A percentile compares a stretch with the other conserved stretches of the same genome.
phyloP scores from a whole-genome alignment of 2,113 vertebrate genomes.

The Chunga burmeisteri region DNA sequence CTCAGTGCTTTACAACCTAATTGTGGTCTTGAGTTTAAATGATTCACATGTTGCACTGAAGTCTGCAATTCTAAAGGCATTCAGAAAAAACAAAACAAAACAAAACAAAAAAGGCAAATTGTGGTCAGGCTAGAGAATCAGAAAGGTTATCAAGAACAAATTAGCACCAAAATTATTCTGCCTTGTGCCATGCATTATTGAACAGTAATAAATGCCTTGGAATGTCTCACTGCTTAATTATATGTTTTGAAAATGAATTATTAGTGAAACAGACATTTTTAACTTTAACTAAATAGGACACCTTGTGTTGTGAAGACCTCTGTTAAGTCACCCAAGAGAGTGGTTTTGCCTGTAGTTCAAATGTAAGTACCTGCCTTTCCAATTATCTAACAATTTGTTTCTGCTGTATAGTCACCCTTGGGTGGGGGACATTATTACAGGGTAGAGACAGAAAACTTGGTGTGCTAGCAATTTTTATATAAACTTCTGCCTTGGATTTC shows the following conservation, averaged over 20 bases:
- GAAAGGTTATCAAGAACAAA: not conserved
- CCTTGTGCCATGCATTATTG: not conserved
- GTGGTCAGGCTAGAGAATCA: not conserved
- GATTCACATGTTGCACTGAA: not conserved
- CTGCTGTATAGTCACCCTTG: not conserved
- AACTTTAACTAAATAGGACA: not conserved
- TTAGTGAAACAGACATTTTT: not conserved
- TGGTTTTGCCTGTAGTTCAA: not conserved
- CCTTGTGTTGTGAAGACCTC: not conserved
- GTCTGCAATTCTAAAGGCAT: not conserved
- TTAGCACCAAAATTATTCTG: not conserved
- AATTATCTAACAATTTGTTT: conserved; percentile 13
- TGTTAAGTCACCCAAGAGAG: not conserved
- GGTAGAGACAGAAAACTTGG: not conserved
- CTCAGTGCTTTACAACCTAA: not conserved
- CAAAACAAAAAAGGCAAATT: not conserved
- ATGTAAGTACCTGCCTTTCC: not conserved
- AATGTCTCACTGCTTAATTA: not conserved
- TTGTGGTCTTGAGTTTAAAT: not conserved
- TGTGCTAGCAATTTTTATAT: not conserved
- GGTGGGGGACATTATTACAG: not conserved
- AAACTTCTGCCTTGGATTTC: not conserved
- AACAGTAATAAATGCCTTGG: conserved; percentile 2
- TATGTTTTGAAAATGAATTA: conserved; percentile 26
- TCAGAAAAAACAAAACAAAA: not conserved